Base-by-base conservation (phyloP, 2,797 vertebrate genomes). In the Macroramphosus scolopax region DNA sequence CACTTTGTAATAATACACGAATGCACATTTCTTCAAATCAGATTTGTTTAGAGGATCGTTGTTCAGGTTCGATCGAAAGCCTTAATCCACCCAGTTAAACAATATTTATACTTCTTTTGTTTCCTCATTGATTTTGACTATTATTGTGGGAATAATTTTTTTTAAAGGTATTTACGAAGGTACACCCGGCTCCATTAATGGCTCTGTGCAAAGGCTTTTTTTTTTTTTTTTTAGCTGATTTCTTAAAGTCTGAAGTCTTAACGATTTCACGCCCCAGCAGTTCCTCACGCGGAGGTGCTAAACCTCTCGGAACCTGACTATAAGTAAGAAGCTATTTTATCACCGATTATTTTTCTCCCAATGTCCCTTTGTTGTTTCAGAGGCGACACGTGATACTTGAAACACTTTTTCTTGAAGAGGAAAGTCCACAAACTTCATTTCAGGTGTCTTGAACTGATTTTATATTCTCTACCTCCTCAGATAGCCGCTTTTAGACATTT, bases 1-100 rank as follows among this genome's bases (percentile, higher is more conserved):
- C 89, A 92, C 89, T 89, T 91, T 89, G 73, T 85, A 62, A 79
- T 62, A 25, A 75, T 48, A 61, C 57, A 54, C 55, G 54, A 75
- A 81, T 80, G 82, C 81, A 88, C 81, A 81, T 86, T 84, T 82
- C 65, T 46, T 80, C 45, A 66, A 73, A 75, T 77, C 57, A 30
- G 49, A 80, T 71, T 68, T 63, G 43, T 65, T 61, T 61, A 54
- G 35, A 34, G 41, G 71, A 43, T 54, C 22, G 28, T 38, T 42
- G 28, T 57, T 46, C 24, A 2, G 61, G 63, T 59, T 81, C 45
- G 51, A 74, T 31, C 25, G 29, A 68, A 78, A 67, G 63, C 69
- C 81, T 82, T 72, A 72, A 32, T 81, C 59, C 71, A 69, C 81
- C 74, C 75, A 20, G 31, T 66, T 22, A 53, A 51, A 49, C 7